Conservation (phyloP, 2,797 vertebrate genomes). For the Geotrypetes seraphini region DNA sequence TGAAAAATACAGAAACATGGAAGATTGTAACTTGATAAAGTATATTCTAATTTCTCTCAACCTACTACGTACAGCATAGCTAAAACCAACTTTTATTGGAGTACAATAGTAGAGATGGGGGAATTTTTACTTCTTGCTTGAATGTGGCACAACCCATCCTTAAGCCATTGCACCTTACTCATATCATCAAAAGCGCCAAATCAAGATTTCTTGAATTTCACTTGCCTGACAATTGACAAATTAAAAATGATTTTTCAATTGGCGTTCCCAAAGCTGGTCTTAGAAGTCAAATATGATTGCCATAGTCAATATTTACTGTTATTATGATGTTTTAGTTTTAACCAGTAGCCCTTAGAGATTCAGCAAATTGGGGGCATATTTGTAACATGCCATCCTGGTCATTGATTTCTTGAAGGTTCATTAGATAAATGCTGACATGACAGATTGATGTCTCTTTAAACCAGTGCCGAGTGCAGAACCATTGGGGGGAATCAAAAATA, state of each 20-base stretch:
- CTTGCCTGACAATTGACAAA: too few species aligned
- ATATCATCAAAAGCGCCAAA: too few species aligned
- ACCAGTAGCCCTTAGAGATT: conserved; percentile 17
- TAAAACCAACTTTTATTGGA: too few species aligned
- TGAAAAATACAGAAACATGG: too few species aligned
- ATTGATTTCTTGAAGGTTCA: conserved; percentile 92
- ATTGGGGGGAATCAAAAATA: conserved; percentile 89
- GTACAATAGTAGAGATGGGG: too few species aligned
- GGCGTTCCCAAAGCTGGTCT: conserved; percentile 5
- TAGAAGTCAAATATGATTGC: background rate
- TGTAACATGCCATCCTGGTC: conserved; percentile 62
- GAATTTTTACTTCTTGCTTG: too few species aligned
- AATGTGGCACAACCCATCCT: background rate
- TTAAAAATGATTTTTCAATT: too few species aligned
- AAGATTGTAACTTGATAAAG: too few species aligned
- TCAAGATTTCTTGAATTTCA: background rate
- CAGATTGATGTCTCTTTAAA: conserved; percentile 98
- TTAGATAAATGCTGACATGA: conserved; percentile 98
- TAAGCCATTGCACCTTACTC: background rate
- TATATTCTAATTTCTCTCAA: too few species aligned
- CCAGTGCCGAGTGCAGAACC: conserved; percentile 74
- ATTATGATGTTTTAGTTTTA: conserved; percentile 24
- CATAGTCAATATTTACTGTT: conserved; percentile 5
- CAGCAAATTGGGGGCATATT: conserved; percentile 44
- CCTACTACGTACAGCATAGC: too few species aligned